These are phyloP conservation scores for Oligia fasciuncula DNA, from an alignment of 2,888 invertebrate genomes.

Conservation along the genomic window DNA sequence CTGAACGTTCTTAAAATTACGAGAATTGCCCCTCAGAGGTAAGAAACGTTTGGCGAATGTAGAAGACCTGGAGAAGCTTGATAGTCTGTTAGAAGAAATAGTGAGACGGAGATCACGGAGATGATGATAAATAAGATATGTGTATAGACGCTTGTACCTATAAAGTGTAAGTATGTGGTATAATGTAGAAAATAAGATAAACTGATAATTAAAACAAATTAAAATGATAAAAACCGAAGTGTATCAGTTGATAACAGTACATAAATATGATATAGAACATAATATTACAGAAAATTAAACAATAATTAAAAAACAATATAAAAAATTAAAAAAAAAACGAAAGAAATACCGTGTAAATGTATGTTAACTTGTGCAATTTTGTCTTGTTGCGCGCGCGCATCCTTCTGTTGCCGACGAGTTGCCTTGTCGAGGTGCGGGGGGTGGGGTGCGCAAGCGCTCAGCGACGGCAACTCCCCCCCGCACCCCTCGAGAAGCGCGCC, in stretches of 20 bases:
- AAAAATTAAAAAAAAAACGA: conserved; percentile 67
- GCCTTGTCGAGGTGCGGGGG: conserved; percentile 91
- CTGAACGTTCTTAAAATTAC: no score
- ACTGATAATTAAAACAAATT: conserved; percentile 35
- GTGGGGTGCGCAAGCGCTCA: conserved; percentile 87
- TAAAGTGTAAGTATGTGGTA: conserved; percentile 22
- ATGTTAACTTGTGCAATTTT: conserved; percentile 95
- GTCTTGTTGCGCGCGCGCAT: conserved; percentile 93
- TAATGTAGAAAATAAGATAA: conserved; percentile 44
- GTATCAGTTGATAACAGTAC: background rate
- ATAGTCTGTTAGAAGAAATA: background rate
- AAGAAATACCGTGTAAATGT: conserved; percentile 94
- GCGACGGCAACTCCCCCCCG: conserved; percentile 89
- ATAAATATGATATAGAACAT: conserved; percentile 1
- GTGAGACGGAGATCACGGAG: background rate
- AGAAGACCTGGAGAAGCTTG: background rate
- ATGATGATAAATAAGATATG: background rate
- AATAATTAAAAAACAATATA: conserved; percentile 38
- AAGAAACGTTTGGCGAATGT: background rate
- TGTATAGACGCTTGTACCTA: conserved; percentile 1
- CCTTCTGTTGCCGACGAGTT: conserved; percentile 88
- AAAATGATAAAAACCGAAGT: conserved; percentile 13
- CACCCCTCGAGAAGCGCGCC: conserved; percentile 89
- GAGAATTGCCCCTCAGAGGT: no score
- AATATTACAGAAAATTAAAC: conserved; percentile 1